These are phyloP conservation scores for Lepidostoma basale DNA, from an alignment of 1,140 invertebrate genomes.

Conservation along the genomic window DNA sequence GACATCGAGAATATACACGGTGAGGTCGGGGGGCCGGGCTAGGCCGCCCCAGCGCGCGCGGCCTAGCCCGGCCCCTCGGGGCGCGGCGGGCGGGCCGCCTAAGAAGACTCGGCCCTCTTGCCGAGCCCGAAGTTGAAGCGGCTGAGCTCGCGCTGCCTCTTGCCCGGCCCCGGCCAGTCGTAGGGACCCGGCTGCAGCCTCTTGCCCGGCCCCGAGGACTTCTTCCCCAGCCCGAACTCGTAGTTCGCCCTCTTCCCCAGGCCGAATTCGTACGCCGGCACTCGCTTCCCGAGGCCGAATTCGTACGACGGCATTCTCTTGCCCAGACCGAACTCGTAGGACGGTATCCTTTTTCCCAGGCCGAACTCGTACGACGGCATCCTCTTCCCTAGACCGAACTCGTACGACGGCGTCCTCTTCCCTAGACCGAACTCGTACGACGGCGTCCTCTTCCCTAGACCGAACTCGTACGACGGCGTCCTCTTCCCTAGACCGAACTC, in stretches of 20 bases:
- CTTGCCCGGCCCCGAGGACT: constrained; percentile 56
- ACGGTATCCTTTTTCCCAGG: constrained; percentile 64
- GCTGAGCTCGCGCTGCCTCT: constrained; percentile 48
- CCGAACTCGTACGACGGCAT: constrained; percentile 52
- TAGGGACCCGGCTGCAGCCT: constrained; percentile 44
- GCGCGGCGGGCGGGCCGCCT: no score
- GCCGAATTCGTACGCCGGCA: constrained; percentile 48
- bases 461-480: constrained; percentile 51
- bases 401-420: constrained; percentile 57
- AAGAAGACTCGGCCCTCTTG: constrained; percentile 44
- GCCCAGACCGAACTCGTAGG: constrained; percentile 44
- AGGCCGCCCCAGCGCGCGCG: no score
- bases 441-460: constrained; percentile 51
- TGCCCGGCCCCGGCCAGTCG: constrained; percentile 52
- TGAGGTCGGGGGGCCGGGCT: no score
- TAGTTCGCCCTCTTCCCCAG: constrained; percentile 51
- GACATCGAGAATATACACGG: no score
- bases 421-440: constrained; percentile 51
- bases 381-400: constrained; percentile 58
- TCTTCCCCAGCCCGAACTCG: constrained; percentile 52
- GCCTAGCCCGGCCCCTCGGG: no score
- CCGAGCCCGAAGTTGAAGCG: constrained; percentile 49
- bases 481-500: constrained; percentile 59
- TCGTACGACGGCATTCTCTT: constrained; percentile 58
- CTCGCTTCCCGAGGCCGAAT: constrained; percentile 59